phyloP scores from a whole-genome alignment of 2,888 invertebrate species.

The Dusona sp. region DNA sequence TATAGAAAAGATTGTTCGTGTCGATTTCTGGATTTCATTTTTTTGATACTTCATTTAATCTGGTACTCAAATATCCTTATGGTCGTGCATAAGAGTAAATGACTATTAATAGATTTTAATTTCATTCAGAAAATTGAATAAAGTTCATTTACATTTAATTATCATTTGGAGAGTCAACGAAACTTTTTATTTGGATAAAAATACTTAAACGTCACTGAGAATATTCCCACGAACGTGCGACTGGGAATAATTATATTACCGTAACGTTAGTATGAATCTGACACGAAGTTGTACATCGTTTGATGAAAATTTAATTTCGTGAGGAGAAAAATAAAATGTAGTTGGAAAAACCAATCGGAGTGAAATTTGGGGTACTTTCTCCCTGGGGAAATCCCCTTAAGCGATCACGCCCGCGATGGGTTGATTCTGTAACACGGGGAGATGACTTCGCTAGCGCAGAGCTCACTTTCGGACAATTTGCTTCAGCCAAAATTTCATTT shows the following conservation, averaged over 20 bases:
- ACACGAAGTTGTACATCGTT: not conserved
- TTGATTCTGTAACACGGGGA: constrained; percentile 32
- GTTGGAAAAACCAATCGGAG: constrained; percentile 18
- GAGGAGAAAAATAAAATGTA: constrained; percentile 1
- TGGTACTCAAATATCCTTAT: not conserved
- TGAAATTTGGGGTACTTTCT: constrained; percentile 22
- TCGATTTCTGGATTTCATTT: not conserved
- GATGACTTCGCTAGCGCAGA: constrained; percentile 68
- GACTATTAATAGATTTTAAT: not conserved
- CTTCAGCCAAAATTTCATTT: constrained; percentile 80
- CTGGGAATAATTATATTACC: not conserved
- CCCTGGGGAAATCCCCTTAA: constrained; percentile 50
- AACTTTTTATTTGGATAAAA: not conserved
- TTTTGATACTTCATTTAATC: constrained; percentile 1
- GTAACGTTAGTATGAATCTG: not conserved
- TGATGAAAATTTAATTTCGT: not conserved
- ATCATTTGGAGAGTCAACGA: not conserved
- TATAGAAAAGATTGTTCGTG: not conserved
- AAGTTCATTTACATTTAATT: not conserved
- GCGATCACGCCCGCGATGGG: constrained; percentile 51
- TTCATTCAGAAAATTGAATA: not conserved
- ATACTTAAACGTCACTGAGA: not conserved
- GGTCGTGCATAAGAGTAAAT: not conserved
- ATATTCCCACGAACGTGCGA: not conserved
- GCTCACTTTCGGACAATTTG: constrained; percentile 79